Evolutionary conservation across 2,113 vertebrate genomes (phyloP), one percentile per base, ranked within the genome.

Genomic region (Macrotis lagotis): DNA sequence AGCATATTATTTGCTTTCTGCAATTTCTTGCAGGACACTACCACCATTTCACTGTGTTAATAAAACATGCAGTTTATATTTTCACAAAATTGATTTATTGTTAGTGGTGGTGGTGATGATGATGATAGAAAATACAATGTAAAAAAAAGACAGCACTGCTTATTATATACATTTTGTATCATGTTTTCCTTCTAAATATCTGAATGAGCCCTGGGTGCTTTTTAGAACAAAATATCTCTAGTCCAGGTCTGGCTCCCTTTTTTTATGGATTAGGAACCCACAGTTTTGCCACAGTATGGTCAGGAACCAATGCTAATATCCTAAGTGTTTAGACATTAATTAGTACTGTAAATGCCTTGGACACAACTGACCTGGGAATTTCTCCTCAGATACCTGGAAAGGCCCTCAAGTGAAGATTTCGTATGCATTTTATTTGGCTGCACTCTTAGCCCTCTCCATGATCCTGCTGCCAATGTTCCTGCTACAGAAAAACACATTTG

Each of bases 1-100:
- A 96, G 94, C 22, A 93, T 94, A 96, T 95, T 95, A 93, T 49
- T 49, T 93, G 51, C 93, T 96, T 97, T 94, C 95, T 96, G 97
- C 55, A 91, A n/a, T 96, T 96, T 88, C 95, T 51, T 59, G 10
- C 93, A 95, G 48, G n/a, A n/a, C 92, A 49, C 53, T 14, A 74
- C 55, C 55, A n/a, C 14, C 47, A 48, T 28, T 89, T 16, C 44
- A 95, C 96, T 96, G 92, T 96, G 93, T 96, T 96, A 97, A 97
- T 95, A 53, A 8, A 96, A 92, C 88, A 92, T 49, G 88, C 12
- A 50, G 74, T 9, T 74, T 90, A 48, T 91, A 47, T 53, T 94
- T 96, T 95, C 91, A 93, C 2, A 19, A 91, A 47, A 51, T 48
- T 44, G 66, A 74, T 74, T n/a, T 92, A 51, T 94, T 51, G 52